Conservation (phyloP, 2,888 invertebrate species). For the Esperia sulphurella region DNA sequence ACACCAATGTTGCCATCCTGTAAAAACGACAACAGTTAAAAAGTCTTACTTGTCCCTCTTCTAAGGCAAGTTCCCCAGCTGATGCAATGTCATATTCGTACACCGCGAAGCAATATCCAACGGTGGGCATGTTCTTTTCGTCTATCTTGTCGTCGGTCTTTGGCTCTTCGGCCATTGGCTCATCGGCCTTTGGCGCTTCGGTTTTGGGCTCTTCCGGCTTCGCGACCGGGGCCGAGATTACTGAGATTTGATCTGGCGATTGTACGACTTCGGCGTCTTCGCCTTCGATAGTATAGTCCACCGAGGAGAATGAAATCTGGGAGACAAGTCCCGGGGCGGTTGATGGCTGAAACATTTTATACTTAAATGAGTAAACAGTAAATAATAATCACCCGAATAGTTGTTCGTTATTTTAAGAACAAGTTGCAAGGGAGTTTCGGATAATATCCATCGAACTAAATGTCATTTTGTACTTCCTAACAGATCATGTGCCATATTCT, state of each 20-base stretch:
- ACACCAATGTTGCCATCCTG: too few relatives aligned
- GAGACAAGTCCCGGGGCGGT: conserved; percentile 82
- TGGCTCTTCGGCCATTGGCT: conserved; percentile 30
- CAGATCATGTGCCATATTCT: too few relatives aligned
- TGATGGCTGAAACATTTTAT: conserved; percentile 33
- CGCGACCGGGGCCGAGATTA: conserved; percentile 79
- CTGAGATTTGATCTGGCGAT: conserved; percentile 85
- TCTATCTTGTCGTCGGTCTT: conserved; percentile 13
- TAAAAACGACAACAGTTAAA: too few relatives aligned
- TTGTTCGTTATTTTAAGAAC: too few relatives aligned
- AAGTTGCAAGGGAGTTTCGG: too few relatives aligned
- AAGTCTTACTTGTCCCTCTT: conserved; percentile 88
- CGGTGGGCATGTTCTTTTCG: conserved; percentile 29
- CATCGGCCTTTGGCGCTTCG: conserved; percentile 31
- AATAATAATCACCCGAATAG: too few relatives aligned
- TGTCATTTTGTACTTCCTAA: too few relatives aligned
- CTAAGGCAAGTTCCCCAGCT: conserved; percentile 92
- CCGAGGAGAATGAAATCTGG: conserved; percentile 95
- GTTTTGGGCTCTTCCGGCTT: conserved; percentile 58
- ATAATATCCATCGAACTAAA: too few relatives aligned
- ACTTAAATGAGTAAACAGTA: too few relatives aligned
- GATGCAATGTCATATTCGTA: conserved; percentile 97
- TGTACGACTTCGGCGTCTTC: conserved; percentile 85
- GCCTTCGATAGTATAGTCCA: conserved; percentile 94
- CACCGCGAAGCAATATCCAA: conserved; percentile 89